These are phyloP conservation scores for Hymenopus coronatus DNA, from an alignment of 2,888 invertebrate genomes.

Conservation along the genomic window DNA sequence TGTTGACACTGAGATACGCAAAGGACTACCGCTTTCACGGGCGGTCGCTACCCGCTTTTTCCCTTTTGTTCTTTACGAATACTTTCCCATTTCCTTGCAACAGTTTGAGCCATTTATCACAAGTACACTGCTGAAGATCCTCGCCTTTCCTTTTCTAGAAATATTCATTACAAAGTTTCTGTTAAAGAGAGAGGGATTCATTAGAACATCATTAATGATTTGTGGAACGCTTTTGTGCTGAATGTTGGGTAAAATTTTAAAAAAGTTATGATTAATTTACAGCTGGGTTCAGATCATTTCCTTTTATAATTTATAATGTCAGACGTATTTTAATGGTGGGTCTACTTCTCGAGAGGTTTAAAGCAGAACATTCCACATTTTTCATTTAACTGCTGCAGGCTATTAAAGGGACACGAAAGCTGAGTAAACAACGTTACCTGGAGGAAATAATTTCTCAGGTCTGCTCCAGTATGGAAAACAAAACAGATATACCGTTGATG, in stretches of 20 bases:
- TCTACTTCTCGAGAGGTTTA: too few relatives aligned
- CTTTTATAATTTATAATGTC: too few relatives aligned
- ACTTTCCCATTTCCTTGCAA: background rate
- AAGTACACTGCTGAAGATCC: background rate
- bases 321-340: too few relatives aligned
- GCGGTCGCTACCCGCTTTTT: background rate
- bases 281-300: too few relatives aligned
- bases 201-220: background rate
- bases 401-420: too few relatives aligned
- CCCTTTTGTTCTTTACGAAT: background rate
- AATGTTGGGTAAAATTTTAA: background rate
- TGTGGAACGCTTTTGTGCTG: background rate
- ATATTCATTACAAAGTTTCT: background rate
- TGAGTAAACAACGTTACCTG: too few relatives aligned
- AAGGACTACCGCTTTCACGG: background rate
- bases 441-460: too few relatives aligned
- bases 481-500: too few relatives aligned
- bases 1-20: background rate
- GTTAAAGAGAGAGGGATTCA: background rate
- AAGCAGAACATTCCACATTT: too few relatives aligned
- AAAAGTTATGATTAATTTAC: background rate
- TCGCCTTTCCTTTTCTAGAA: background rate
- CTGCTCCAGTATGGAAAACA: too few relatives aligned
- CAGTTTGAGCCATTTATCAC: background rate
- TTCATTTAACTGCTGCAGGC: too few relatives aligned